Conservation (phyloP, 2,113 vertebrate species). For the Carassius carassius region DNA sequence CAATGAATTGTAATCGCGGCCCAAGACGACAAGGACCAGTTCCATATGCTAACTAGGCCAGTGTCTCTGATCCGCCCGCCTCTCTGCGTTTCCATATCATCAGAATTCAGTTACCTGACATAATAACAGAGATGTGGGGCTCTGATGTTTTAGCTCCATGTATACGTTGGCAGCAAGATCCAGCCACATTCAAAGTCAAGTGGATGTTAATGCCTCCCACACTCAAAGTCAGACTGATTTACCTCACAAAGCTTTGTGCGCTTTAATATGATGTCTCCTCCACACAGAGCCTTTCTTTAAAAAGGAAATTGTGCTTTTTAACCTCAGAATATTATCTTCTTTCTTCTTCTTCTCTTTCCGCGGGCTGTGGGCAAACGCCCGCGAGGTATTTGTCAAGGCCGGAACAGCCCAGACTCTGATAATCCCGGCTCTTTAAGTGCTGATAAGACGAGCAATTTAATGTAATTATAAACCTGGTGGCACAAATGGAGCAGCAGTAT, state of each 20-base stretch:
- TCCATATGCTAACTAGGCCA: slow-evolving; percentile 77
- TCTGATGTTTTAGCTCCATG: slow-evolving; percentile 74
- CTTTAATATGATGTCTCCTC: slow-evolving; percentile 70
- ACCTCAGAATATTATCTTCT: slow-evolving; percentile 76
- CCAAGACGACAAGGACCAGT: slow-evolving; percentile 67
- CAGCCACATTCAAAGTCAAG: slow-evolving; percentile 77
- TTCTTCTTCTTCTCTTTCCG: slow-evolving; percentile 70
- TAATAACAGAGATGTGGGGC: slow-evolving; percentile 74
- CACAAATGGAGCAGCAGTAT: slow-evolving; percentile 71
- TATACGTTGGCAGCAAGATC: slow-evolving; percentile 73
- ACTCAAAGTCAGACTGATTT: slow-evolving; percentile 68
- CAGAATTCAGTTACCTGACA: slow-evolving; percentile 78
- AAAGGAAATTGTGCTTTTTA: slow-evolving; percentile 78
- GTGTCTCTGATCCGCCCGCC: background rate
- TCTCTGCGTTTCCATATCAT: slow-evolving; percentile 76
- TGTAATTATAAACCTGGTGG: slow-evolving; percentile 78
- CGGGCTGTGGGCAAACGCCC: slow-evolving; percentile 67
- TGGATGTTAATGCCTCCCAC: slow-evolving; percentile 77
- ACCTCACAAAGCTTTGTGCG: slow-evolving; percentile 69
- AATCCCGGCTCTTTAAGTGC: slow-evolving; percentile 78
- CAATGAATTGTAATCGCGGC: slow-evolving; percentile 70
- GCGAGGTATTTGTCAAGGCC: slow-evolving; percentile 73
- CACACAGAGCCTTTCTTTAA: slow-evolving; percentile 70
- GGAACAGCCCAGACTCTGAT: slow-evolving; percentile 74
- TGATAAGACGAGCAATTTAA: slow-evolving; percentile 81